Percentiles rank a stretch among this genome's conserved stretches.
Conservation (phyloP, 2,888 invertebrate genomes). For the Sipha maydis region DNA sequence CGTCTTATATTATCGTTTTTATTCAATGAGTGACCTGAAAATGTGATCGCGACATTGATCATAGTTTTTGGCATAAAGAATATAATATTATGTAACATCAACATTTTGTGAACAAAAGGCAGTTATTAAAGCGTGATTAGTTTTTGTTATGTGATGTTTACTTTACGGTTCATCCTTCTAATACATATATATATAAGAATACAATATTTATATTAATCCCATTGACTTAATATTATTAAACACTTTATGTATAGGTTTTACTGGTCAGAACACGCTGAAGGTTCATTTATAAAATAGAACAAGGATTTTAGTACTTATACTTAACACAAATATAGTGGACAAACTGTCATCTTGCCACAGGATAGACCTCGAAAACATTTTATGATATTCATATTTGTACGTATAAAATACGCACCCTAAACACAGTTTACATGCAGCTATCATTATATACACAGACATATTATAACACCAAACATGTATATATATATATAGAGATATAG, state of each 20-base stretch:
- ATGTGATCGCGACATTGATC: conserved; percentile 22
- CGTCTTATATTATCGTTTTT: neutral
- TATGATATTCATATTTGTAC: conserved; percentile 28
- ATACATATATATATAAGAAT: neutral
- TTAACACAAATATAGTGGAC: neutral
- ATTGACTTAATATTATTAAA: neutral
- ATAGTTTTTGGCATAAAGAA: neutral
- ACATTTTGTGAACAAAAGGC: conserved; percentile 18
- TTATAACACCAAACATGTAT: too few species aligned
- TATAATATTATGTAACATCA: conserved; percentile 38
- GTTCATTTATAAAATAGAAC: conserved; percentile 31
- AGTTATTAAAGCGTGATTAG: neutral
- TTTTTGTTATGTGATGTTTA: conserved; percentile 23
- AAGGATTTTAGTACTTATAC: conserved; percentile 41
- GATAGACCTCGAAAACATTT: conserved; percentile 19
- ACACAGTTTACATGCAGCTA: neutral
- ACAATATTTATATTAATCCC: neutral
- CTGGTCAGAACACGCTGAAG: conserved; percentile 2
- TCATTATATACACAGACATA: neutral
- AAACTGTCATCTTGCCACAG: neutral
- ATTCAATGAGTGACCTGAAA: conserved; percentile 28
- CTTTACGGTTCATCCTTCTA: conserved; percentile 43
- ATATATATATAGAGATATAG: too few species aligned
- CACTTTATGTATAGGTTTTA: neutral
- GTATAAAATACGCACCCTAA: neutral